Evolutionary conservation across 2,888 invertebrate species (phyloP).

Genomic region (Dasypogon diadema): DNA sequence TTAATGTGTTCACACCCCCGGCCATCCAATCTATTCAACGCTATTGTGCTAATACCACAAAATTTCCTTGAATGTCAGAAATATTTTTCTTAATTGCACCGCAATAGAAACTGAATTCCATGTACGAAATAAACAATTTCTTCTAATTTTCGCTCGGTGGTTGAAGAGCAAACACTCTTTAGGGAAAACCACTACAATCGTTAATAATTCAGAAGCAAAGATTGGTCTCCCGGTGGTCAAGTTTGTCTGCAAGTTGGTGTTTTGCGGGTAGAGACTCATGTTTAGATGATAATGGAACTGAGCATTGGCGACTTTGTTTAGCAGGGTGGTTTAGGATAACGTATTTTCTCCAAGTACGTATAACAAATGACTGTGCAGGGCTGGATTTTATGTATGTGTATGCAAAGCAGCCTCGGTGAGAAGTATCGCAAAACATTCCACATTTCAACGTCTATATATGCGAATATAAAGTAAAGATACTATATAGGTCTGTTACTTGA

Average conservation of each 20-base stretch:
- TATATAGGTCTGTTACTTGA: neutral
- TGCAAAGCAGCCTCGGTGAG: neutral
- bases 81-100: neutral
- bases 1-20: no score
- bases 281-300: constrained; percentile 42
- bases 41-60: neutral
- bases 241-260: constrained; percentile 52
- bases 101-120: neutral
- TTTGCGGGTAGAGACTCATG: constrained; percentile 42
- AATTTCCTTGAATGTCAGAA: neutral
- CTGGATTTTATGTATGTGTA: neutral
- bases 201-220: constrained; percentile 50
- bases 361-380: neutral
- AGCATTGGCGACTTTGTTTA: constrained; percentile 34
- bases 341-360: constrained; percentile 18
- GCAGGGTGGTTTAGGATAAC: constrained; percentile 26
- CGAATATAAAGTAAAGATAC: neutral
- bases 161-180: constrained; percentile 42
- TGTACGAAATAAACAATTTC: constrained; percentile 40
- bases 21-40: no score
- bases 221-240: constrained; percentile 52
- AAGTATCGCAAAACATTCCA: neutral
- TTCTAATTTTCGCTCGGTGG: constrained; percentile 43
- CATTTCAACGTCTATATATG: neutral
- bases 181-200: constrained; percentile 40